A percentile compares a stretch with the other conserved stretches of the same genome.
Conservation (phyloP, 2,797 vertebrate genomes). For the Muscicapa striata region DNA sequence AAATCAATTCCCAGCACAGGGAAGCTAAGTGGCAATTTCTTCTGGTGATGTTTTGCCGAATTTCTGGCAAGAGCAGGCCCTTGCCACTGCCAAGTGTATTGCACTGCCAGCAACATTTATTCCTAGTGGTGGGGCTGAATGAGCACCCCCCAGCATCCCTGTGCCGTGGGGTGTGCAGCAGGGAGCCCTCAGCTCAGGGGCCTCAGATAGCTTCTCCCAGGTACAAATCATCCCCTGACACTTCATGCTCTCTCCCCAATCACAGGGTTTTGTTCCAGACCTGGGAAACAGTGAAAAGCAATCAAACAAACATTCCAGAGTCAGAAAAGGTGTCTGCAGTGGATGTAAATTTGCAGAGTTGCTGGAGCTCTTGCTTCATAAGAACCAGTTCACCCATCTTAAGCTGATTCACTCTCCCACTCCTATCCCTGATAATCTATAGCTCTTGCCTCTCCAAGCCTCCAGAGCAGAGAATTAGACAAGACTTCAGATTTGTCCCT, state of each 20-base stretch:
- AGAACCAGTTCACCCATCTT: not conserved
- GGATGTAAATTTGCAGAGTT: not conserved
- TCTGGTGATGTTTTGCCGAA: not conserved
- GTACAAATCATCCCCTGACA: not conserved
- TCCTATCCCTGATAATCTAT: not conserved
- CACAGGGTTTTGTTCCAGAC: not conserved
- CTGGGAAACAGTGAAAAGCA: not conserved
- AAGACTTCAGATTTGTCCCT: not conserved
- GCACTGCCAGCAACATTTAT: not conserved
- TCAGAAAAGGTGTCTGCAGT: not conserved
- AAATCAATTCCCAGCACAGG: not conserved
- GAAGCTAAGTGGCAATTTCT: not conserved
- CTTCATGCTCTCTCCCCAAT: not conserved
- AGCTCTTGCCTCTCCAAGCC: not conserved
- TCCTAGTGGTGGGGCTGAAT: not conserved
- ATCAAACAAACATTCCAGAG: not conserved
- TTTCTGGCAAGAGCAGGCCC: not conserved
- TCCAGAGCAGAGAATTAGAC: slow-evolving; percentile 15
- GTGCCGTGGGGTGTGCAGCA: not conserved
- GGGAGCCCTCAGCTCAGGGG: not conserved
- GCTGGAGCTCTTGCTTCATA: slow-evolving; percentile 17
- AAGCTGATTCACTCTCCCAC: slow-evolving; percentile 36
- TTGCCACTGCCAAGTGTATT: not conserved
- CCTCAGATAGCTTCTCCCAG: not conserved
- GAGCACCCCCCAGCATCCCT: not conserved